Conservation (phyloP, 2,797 vertebrate genomes). For the Falco concolor region DNA sequence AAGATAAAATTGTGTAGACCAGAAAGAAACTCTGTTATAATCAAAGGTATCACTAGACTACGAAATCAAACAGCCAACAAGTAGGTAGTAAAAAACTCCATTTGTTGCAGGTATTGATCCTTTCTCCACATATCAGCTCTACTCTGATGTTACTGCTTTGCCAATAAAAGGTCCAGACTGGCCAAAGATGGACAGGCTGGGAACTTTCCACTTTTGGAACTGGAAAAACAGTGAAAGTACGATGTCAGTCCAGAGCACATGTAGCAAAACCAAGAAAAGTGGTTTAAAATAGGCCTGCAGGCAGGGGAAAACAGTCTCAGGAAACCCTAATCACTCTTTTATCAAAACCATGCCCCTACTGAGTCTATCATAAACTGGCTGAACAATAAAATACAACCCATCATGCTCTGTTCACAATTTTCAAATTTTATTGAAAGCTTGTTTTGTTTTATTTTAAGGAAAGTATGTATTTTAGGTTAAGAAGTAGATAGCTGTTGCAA, state of each 20-base stretch:
- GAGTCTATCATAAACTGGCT: not conserved
- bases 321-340: not conserved
- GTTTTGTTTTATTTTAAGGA: not conserved
- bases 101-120: not conserved
- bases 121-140: not conserved
- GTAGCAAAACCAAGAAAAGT: fast-evolving
- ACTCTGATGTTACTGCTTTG: not conserved
- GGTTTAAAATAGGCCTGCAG: not conserved
- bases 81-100: not conserved
- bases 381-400: not conserved
- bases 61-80: not conserved
- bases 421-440: not conserved
- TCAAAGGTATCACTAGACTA: not conserved
- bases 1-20: not conserved
- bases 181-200: not conserved
- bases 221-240: not conserved
- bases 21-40: not conserved
- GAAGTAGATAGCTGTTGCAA: not conserved
- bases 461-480: not conserved
- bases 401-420: not conserved
- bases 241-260: not conserved
- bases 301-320: not conserved
- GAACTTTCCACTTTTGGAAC: not conserved
- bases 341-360: not conserved
- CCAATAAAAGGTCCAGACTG: not conserved